These are phyloP conservation scores for Pteropus alecto DNA, from an alignment of 2,113 vertebrate species.

Conservation along the genomic window DNA sequence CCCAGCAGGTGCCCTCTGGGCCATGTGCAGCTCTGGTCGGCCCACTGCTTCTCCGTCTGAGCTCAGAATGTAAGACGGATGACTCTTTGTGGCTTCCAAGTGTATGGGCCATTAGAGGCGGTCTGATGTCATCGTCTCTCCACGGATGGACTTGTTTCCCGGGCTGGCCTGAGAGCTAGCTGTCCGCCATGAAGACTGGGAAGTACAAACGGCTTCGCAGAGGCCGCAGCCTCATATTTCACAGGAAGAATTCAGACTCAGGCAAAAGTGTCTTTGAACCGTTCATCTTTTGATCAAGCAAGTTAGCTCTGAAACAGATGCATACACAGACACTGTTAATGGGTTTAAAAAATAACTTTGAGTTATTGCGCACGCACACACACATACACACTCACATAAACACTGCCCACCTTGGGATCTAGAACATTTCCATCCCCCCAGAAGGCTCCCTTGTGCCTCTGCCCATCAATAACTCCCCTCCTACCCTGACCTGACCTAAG, in stretches of 20 bases:
- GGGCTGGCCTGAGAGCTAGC: accelerated
- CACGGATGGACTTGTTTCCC: accelerated
- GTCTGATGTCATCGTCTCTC: accelerated
- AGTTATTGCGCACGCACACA: not conserved
- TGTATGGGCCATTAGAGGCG: accelerated
- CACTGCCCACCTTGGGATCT: not conserved
- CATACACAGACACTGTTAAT: not conserved
- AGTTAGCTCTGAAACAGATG: not conserved
- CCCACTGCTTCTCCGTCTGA: not conserved
- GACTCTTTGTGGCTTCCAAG: not conserved
- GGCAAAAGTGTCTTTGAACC: not conserved
- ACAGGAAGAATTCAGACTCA: not conserved
- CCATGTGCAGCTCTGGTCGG: accelerated
- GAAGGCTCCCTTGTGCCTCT: not conserved
- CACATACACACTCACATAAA: accelerated
- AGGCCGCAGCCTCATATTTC: not conserved
- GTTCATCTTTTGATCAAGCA: not conserved
- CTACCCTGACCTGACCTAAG: not conserved
- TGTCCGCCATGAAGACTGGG: accelerated
- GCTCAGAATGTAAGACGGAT: not conserved
- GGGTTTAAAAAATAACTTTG: not conserved
- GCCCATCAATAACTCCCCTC: accelerated
- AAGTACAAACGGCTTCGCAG: accelerated
- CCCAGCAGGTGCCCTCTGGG: not conserved
- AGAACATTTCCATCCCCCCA: not conserved